Evolutionary conservation across 2,113 vertebrate genomes (phyloP).

Genomic region (Phalacrocorax brasilianus): DNA sequence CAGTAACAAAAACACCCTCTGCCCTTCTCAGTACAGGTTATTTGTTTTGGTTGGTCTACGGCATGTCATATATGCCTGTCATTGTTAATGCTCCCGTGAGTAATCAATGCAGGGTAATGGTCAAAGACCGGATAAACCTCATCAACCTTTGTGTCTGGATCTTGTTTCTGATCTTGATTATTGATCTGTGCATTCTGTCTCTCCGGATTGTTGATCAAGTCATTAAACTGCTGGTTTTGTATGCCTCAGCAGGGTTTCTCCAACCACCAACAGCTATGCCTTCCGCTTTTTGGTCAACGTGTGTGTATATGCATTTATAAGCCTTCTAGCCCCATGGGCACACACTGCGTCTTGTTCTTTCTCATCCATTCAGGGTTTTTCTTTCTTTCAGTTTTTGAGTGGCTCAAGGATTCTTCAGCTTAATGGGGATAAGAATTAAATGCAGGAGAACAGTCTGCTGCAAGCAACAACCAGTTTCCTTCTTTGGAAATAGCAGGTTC

Average conservation of each 20-base stretch:
- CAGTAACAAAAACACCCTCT: background rate
- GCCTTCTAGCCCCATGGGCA: background rate
- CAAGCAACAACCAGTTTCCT: background rate
- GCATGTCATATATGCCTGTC: background rate
- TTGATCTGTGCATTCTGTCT: background rate
- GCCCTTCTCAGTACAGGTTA: background rate
- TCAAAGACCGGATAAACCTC: background rate
- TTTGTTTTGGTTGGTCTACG: background rate
- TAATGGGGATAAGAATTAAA: background rate
- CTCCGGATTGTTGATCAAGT: background rate
- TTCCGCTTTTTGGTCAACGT: background rate
- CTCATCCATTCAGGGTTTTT: background rate
- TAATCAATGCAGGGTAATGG: background rate
- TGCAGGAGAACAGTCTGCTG: background rate
- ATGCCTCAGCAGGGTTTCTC: background rate
- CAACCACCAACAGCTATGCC: background rate
- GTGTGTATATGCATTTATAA: background rate
- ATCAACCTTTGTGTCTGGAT: background rate
- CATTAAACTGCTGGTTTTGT: background rate
- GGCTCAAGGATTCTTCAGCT: background rate
- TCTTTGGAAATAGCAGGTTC: background rate
- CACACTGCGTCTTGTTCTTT: background rate
- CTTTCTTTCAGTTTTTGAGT: background rate
- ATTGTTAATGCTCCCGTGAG: background rate
- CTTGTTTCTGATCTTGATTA: background rate